phyloP scores from a whole-genome alignment of 2,113 vertebrate species.

The Bubo blakistoni region DNA sequence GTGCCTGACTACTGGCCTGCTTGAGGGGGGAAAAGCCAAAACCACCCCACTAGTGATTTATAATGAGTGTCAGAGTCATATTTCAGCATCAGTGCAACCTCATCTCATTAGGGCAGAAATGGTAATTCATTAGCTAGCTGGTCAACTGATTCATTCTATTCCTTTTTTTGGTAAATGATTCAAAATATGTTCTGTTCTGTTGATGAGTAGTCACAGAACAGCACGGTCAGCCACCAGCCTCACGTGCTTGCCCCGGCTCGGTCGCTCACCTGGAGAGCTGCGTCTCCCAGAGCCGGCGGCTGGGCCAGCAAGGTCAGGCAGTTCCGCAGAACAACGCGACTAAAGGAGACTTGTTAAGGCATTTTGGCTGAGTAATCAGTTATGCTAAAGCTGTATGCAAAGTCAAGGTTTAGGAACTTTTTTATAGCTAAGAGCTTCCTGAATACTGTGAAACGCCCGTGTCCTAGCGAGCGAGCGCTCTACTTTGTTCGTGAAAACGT shows the following conservation, averaged over 20 bases:
- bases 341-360: not conserved
- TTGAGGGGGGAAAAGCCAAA: not conserved
- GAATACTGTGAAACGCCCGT: accelerated
- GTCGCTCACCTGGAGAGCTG: not conserved
- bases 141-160: not conserved
- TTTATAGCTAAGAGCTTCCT: not conserved
- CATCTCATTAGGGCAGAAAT: not conserved
- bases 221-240: too few species aligned
- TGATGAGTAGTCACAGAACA: accelerated
- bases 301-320: not conserved
- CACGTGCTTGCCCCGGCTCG: too few species aligned
- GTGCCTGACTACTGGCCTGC: not conserved
- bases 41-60: not conserved
- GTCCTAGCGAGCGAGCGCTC: too few species aligned
- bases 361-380: not conserved
- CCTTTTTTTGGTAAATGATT: not conserved
- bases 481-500: accelerated
- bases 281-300: accelerated
- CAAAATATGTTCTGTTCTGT: accelerated
- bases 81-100: not conserved
- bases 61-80: not conserved
- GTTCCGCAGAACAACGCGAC: accelerated
- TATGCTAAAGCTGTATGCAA: not conserved
- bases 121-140: not conserved
- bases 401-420: too few species aligned